Evolutionary conservation across 2,888 invertebrate species (phyloP).

Genomic region (Copidosoma aretas): DNA sequence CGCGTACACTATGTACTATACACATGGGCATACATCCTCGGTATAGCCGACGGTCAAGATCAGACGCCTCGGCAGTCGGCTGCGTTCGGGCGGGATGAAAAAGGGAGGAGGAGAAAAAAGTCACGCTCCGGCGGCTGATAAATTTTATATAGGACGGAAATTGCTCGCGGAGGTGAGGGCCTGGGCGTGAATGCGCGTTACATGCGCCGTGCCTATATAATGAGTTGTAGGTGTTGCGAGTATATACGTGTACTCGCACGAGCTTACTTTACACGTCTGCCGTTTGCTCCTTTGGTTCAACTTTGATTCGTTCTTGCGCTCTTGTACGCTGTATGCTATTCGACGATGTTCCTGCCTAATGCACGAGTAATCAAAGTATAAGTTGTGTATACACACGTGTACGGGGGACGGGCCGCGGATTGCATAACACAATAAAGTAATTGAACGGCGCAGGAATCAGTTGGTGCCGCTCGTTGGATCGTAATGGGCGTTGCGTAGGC

Average conservation of each 20-base stretch:
- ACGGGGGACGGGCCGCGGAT: background rate
- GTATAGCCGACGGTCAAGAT: constrained; percentile 1
- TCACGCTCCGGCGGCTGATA: constrained; percentile 17
- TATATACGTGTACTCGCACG: background rate
- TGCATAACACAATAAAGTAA: constrained; percentile 28
- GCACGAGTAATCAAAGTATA: constrained; percentile 22
- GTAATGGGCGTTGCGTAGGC: background rate
- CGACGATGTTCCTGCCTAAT: constrained; percentile 25
- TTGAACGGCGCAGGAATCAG: constrained; percentile 1
- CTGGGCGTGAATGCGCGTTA: background rate
- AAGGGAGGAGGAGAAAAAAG: background rate
- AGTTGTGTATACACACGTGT: background rate
- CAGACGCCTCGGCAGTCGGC: background rate
- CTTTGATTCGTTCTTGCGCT: background rate
- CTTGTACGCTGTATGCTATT: background rate
- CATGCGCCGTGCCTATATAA: background rate
- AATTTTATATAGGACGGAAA: constrained; percentile 37
- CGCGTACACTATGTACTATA: background rate
- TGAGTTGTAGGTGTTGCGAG: constrained; percentile 8
- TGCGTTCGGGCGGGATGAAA: too few species aligned
- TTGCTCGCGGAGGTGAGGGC: constrained; percentile 15
- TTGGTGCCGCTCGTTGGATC: background rate
- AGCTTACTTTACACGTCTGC: background rate
- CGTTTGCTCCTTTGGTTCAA: background rate
- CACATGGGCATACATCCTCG: background rate